phyloP scores from a whole-genome alignment of 2,797 vertebrate species.

The Pangasius larnaudii region DNA sequence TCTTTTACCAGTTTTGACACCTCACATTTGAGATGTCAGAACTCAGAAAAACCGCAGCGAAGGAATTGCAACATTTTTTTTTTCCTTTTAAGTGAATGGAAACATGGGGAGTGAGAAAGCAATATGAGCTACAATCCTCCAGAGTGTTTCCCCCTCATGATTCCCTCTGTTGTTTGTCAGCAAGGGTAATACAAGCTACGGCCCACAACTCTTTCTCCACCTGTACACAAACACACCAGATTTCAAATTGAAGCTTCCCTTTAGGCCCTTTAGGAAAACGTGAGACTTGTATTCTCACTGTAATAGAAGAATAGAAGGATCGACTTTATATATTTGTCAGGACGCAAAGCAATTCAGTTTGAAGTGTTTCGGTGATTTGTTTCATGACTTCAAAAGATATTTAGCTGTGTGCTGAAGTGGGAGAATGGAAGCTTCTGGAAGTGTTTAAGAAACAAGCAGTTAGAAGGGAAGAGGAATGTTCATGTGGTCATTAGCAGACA shows the following conservation, averaged over 20 bases:
- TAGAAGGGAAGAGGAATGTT: conserved; percentile 60
- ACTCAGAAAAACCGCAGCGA: conserved; percentile 66
- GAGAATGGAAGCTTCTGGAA: conserved; percentile 61
- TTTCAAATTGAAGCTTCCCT: conserved; percentile 67
- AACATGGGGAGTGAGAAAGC: conserved; percentile 70
- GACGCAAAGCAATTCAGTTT: conserved; percentile 64
- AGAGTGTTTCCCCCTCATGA: conserved; percentile 71
- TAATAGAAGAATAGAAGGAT: conserved; percentile 2
- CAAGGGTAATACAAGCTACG: conserved; percentile 69
- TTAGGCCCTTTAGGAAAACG: conserved; percentile 65
- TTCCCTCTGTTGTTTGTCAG: conserved; percentile 67
- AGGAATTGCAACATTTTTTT: conserved; percentile 68
- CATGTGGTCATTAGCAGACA: conserved; percentile 69
- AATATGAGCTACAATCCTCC: conserved; percentile 76
- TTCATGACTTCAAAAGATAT: conserved; percentile 64
- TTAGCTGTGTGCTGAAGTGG: conserved; percentile 54
- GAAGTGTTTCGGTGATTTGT: conserved; percentile 63
- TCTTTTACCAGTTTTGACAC: conserved; percentile 70
- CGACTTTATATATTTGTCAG: conserved; percentile 57
- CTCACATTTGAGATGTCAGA: conserved; percentile 76
- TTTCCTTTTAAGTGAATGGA: conserved; percentile 74
- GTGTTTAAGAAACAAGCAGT: conserved; percentile 59
- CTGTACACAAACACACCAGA: conserved; percentile 65
- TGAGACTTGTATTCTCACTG: conserved; percentile 4
- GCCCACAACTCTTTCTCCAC: conserved; percentile 70